A percentile compares a stretch with the other conserved stretches of the same genome.
phyloP scores from a whole-genome alignment of 2,888 invertebrate genomes.

The Drosophila infuscata region DNA sequence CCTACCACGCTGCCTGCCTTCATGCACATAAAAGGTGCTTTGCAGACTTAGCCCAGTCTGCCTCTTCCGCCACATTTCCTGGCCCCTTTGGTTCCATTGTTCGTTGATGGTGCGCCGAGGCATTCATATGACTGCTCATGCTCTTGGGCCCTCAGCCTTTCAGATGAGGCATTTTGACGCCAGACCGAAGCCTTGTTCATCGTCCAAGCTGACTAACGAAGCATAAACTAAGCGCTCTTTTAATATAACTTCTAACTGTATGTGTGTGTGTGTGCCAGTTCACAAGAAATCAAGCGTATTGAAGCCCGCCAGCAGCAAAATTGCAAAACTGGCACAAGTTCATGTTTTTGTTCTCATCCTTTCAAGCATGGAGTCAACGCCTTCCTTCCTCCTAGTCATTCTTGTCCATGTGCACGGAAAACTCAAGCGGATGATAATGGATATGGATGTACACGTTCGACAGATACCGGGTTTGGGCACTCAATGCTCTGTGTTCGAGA shows the following conservation, averaged over 20 bases:
- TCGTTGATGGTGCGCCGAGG: conserved; percentile 39
- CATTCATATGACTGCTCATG: conserved; percentile 66
- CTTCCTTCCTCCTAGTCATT: conserved; percentile 2
- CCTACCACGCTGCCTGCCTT: neutral
- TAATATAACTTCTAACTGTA: conserved; percentile 28
- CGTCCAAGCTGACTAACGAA: conserved; percentile 60
- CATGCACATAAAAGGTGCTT: conserved; percentile 46
- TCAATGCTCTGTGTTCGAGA: conserved; percentile 40
- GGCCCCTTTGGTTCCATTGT: conserved; percentile 35
- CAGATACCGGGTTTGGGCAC: conserved; percentile 37
- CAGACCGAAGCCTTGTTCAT: conserved; percentile 45
- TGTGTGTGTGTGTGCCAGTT: conserved; percentile 24
- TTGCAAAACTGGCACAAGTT: conserved; percentile 52
- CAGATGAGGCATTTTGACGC: conserved; percentile 69
- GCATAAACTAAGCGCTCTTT: conserved; percentile 66
- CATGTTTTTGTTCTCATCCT: conserved; percentile 45
- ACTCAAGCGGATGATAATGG: conserved; percentile 52
- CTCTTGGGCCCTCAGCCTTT: conserved; percentile 7
- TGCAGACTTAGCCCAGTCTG: conserved; percentile 36
- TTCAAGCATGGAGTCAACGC: neutral
- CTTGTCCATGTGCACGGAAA: conserved; percentile 31
- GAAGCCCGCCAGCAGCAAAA: conserved; percentile 62
- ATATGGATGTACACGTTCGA: conserved; percentile 40
- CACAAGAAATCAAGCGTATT: conserved; percentile 76
- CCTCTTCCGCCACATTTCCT: neutral